A percentile compares a stretch with the other conserved stretches of the same genome.
Evolutionary conservation across 2,797 vertebrate genomes (phyloP).

Genomic region (Gambelia wislizenii): DNA sequence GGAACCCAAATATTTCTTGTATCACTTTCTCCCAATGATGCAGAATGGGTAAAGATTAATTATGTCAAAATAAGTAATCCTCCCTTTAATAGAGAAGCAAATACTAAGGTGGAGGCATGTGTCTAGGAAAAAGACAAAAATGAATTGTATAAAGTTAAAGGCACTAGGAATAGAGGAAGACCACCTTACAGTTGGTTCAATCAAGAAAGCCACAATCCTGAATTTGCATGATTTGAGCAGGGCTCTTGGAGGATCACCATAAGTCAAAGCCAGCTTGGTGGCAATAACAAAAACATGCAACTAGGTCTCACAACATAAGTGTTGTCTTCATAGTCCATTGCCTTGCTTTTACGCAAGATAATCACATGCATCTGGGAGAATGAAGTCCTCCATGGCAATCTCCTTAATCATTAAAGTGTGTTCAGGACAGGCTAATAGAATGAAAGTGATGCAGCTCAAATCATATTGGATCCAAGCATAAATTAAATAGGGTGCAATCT

Average conservation of each 20-base stretch:
- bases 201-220: no score
- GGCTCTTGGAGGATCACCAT: neutral
- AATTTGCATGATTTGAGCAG: neutral
- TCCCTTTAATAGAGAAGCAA: neutral
- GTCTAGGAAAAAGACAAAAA: no score
- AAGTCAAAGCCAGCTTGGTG: no score
- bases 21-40: neutral
- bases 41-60: neutral
- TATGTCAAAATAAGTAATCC: neutral
- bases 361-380: no score
- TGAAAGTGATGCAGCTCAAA: neutral
- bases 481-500: neutral
- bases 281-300: no score
- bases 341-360: no score
- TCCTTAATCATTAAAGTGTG: neutral
- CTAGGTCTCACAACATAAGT: neutral
- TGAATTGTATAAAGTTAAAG: no score
- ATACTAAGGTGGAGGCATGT: neutral
- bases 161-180: no score
- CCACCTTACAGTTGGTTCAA: no score
- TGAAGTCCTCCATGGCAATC: no score
- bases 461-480: neutral
- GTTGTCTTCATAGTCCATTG: no score
- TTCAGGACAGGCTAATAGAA: neutral
- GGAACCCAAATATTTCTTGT: neutral